These are phyloP conservation scores for Aradophagus sp. DNA, from an alignment of 1,140 invertebrate genomes.

Conservation along the genomic window DNA sequence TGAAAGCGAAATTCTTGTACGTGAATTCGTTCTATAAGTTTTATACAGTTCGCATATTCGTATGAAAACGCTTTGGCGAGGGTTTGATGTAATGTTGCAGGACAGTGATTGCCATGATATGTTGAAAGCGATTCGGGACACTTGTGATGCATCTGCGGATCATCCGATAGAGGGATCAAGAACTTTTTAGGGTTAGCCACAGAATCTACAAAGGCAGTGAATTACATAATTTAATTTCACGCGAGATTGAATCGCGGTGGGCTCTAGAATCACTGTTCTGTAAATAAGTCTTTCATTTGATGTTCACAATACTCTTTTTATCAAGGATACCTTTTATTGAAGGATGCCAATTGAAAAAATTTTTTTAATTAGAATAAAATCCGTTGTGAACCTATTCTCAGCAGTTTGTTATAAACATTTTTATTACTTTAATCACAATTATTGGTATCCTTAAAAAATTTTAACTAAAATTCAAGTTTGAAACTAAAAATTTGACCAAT, in stretches of 20 bases:
- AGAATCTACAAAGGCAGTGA: slow-evolving; percentile 62
- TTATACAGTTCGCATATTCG: slow-evolving; percentile 47
- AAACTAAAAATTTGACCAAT: too few species aligned
- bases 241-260: slow-evolving; percentile 60
- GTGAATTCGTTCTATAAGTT: slow-evolving; percentile 28
- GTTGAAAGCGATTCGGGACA: slow-evolving; percentile 62
- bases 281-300: slow-evolving; percentile 53
- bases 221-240: slow-evolving; percentile 74
- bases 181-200: slow-evolving; percentile 57
- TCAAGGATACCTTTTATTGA: slow-evolving; percentile 25
- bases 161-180: slow-evolving; percentile 59
- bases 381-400: too few species aligned
- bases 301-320: slow-evolving; percentile 39
- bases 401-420: too few species aligned
- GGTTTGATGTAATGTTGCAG: slow-evolving; percentile 63
- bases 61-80: slow-evolving; percentile 47
- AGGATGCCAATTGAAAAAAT: slow-evolving; percentile 12
- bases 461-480: too few species aligned
- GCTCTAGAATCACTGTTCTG: slow-evolving; percentile 45
- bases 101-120: slow-evolving; percentile 68
- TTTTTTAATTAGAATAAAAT: too few species aligned
- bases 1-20: slow-evolving; percentile 33
- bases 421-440: too few species aligned
- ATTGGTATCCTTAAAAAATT: too few species aligned
- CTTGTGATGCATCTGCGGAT: slow-evolving; percentile 70